Conservation (phyloP, 2,888 invertebrate species). For the Phragmatobia fuliginosa region DNA sequence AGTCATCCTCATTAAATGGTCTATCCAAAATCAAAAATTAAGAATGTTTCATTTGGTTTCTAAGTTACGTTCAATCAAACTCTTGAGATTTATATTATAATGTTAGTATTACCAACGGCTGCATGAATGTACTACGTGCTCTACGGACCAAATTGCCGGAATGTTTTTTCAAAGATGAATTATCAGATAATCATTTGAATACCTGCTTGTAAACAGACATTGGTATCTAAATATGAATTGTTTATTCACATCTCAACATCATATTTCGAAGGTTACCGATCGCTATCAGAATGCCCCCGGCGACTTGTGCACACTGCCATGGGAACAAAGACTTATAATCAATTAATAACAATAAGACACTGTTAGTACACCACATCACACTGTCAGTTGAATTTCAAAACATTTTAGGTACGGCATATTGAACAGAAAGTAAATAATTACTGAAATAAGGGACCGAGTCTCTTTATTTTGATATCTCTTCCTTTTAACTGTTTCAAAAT, state of each 20-base stretch:
- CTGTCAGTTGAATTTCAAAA: background rate
- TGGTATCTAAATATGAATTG: conserved; percentile 17
- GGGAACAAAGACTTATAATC: conserved; percentile 15
- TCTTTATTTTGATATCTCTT: background rate
- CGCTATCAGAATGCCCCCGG: conserved; percentile 12
- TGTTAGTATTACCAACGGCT: no score
- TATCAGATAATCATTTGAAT: background rate
- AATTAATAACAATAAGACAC: conserved; percentile 21
- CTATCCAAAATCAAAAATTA: background rate
- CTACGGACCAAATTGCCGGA: no score
- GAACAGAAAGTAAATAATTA: background rate
- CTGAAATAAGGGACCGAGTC: background rate
- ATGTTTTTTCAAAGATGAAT: background rate
- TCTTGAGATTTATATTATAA: no score
- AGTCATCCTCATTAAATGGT: no score
- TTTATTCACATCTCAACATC: conserved; percentile 21
- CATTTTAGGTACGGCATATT: background rate
- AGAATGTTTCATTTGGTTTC: no score
- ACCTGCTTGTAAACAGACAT: background rate
- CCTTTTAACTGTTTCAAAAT: background rate
- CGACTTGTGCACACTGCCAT: conserved; percentile 17
- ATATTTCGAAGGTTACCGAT: conserved; percentile 20
- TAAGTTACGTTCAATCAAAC: no score
- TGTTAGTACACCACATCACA: background rate
- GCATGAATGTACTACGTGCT: no score